phyloP scores from a whole-genome alignment of 2,888 invertebrate genomes.

The Macrosoma leucophasiata region DNA sequence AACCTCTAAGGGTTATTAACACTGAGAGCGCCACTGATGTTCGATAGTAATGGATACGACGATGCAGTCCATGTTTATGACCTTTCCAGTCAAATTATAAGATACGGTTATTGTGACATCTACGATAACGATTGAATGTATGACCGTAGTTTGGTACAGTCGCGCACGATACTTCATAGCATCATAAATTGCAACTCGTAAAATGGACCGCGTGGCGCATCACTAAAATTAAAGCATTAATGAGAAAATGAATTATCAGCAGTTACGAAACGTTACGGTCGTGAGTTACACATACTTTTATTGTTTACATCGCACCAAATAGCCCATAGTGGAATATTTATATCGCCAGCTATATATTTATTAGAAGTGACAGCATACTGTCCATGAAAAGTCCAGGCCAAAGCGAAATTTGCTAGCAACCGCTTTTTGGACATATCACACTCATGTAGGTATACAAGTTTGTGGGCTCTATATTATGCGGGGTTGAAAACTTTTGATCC shows the following conservation, averaged over 20 bases:
- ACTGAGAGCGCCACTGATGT: slow-evolving; percentile 32
- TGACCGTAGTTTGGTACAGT: slow-evolving; percentile 32
- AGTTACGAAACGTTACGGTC: slow-evolving; percentile 46
- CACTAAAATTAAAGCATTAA: slow-evolving; percentile 59
- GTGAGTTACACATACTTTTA: slow-evolving; percentile 38
- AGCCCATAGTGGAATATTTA: slow-evolving; percentile 30
- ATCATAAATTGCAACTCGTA: slow-evolving; percentile 44
- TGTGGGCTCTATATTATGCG: slow-evolving; percentile 41
- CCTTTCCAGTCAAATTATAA: slow-evolving; percentile 40
- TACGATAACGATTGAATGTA: slow-evolving; percentile 22
- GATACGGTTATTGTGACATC: slow-evolving; percentile 35
- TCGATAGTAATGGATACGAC: too few relatives aligned
- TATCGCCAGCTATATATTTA: slow-evolving; percentile 33
- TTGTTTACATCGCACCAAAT: slow-evolving; percentile 40
- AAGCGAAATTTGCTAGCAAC: slow-evolving; percentile 35
- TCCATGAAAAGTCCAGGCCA: slow-evolving; percentile 44
- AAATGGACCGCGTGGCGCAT: slow-evolving; percentile 39
- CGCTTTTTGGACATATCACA: slow-evolving; percentile 18
- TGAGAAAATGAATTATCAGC: slow-evolving; percentile 53
- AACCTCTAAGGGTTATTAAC: too few relatives aligned
- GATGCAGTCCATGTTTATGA: too few relatives aligned
- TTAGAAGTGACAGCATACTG: slow-evolving; percentile 48
- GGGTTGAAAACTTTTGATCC: slow-evolving; percentile 72
- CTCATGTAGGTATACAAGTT: slow-evolving; percentile 34
- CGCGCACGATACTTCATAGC: slow-evolving; percentile 43